phyloP scores from a whole-genome alignment of 1,140 invertebrate genomes.

The Ceratoteleas bidentatus region DNA sequence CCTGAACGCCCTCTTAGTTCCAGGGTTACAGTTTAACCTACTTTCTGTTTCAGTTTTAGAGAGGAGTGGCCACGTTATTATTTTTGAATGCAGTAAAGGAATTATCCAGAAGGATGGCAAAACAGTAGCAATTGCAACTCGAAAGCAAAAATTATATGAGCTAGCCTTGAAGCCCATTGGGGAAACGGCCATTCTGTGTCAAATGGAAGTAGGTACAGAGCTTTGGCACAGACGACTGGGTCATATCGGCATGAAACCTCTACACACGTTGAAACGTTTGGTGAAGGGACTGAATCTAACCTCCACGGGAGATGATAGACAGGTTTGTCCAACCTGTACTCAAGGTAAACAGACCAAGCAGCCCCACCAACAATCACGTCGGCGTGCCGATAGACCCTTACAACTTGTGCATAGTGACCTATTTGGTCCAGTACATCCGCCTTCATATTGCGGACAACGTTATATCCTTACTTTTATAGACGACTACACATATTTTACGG shows the following conservation, averaged over 20 bases:
- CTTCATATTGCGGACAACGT: constrained; percentile 41
- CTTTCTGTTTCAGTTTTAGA: constrained; percentile 47
- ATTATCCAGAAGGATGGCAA: constrained; percentile 20
- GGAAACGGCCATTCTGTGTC: background rate
- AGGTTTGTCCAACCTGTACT: background rate
- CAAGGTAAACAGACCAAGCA: constrained; percentile 21
- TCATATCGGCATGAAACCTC: constrained; percentile 48
- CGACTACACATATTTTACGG: constrained; percentile 66
- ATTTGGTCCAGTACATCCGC: background rate
- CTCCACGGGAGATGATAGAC: background rate
- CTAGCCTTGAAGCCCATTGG: constrained; percentile 3
- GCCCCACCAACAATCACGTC: constrained; percentile 3
- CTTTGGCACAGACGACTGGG: constrained; percentile 52
- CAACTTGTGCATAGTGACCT: constrained; percentile 74
- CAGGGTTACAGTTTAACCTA: constrained; percentile 35
- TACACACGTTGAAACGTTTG: constrained; percentile 40
- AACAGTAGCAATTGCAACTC: constrained; percentile 13
- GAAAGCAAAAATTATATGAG: constrained; percentile 15
- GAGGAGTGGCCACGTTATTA: constrained; percentile 22
- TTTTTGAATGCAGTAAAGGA: constrained; percentile 39
- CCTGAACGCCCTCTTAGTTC: constrained; percentile 13
- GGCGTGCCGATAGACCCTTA: constrained; percentile 39
- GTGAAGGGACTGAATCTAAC: background rate
- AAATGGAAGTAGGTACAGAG: too few species aligned
- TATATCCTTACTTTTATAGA: constrained; percentile 70